Conservation (phyloP, 2,888 invertebrate species). For the Stramonita haemastoma region DNA sequence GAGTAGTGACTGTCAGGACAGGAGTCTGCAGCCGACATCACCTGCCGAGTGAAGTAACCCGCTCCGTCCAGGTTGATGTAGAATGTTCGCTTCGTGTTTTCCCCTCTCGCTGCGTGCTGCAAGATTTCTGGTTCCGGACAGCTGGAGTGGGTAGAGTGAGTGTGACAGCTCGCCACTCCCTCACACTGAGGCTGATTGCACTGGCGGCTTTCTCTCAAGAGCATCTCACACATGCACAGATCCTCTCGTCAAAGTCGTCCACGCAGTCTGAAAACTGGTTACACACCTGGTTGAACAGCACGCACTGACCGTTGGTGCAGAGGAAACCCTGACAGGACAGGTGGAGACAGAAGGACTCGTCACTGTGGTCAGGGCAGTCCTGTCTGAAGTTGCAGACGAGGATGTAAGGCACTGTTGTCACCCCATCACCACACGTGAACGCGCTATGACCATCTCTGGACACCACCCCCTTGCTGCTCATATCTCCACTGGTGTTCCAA, state of each 20-base stretch:
- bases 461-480: neutral
- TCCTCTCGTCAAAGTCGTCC: constrained; percentile 59
- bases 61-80: neutral
- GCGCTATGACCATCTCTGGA: neutral
- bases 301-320: neutral
- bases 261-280: neutral
- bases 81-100: neutral
- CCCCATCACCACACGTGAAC: neutral
- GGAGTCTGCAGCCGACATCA: neutral
- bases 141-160: neutral
- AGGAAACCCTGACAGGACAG: neutral
- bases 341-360: neutral
- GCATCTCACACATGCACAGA: neutral
- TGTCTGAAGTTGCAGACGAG: constrained; percentile 10
- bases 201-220: no score
- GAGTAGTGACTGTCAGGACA: constrained; percentile 17
- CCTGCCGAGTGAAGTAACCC: neutral
- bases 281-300: neutral
- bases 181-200: neutral
- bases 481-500: neutral
- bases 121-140: neutral
- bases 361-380: constrained; percentile 4
- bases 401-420: neutral
- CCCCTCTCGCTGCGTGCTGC: neutral
- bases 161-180: neutral